A percentile compares a stretch with the other conserved stretches of the same genome.
Evolutionary conservation across 2,797 vertebrate species (phyloP).

Genomic region (Muscicapa comitata): DNA sequence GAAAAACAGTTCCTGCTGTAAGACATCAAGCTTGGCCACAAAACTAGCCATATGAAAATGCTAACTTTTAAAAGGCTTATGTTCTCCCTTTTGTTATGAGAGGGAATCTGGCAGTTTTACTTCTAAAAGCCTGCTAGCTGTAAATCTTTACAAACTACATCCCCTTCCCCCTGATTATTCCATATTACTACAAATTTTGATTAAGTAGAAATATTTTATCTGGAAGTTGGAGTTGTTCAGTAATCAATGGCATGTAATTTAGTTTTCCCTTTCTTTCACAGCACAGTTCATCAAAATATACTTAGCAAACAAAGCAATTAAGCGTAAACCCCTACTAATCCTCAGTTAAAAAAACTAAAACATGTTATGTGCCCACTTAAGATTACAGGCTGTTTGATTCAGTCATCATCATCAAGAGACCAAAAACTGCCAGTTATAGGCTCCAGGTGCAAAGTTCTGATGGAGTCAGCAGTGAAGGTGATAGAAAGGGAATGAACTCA

Average conservation of each 20-base stretch:
- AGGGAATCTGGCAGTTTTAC: background rate
- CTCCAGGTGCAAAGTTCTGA: background rate
- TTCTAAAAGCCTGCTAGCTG: background rate
- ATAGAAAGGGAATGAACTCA: background rate
- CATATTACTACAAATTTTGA: background rate
- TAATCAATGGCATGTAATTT: background rate
- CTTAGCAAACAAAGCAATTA: background rate
- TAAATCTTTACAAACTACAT: background rate
- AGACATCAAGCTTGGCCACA: background rate
- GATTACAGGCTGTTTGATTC: background rate
- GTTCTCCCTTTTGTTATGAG: background rate
- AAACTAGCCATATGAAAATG: background rate
- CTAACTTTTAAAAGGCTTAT: background rate
- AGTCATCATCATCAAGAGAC: background rate
- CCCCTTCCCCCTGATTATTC: fast-evolving
- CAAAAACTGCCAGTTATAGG: background rate
- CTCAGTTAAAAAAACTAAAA: background rate
- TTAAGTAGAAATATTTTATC: background rate
- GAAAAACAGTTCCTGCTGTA: background rate
- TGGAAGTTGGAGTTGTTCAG: background rate
- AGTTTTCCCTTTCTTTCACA: background rate
- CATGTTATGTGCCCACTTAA: background rate
- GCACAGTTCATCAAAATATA: background rate
- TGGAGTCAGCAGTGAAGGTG: background rate
- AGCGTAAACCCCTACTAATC: background rate